Conservation (phyloP, 2,113 vertebrate genomes). For the Deroptyus accipitrinus region DNA sequence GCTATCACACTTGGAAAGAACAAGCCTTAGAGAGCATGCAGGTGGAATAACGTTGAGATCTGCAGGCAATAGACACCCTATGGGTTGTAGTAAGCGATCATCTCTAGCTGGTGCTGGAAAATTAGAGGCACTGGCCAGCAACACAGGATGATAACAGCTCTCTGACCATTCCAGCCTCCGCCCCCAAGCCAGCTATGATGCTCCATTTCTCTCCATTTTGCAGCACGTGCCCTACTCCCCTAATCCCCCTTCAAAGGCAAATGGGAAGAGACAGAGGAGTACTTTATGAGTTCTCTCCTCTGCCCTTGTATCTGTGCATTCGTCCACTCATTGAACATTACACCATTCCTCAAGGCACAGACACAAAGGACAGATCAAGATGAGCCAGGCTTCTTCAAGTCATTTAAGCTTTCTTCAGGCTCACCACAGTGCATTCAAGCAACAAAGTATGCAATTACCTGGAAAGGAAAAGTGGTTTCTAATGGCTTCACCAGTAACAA, state of each 20-base stretch:
- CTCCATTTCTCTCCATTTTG: not conserved
- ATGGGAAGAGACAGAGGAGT: not conserved
- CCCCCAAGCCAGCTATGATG: not conserved
- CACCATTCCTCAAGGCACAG: not conserved
- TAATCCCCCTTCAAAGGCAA: not conserved
- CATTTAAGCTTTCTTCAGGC: not conserved
- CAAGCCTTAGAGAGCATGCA: not conserved
- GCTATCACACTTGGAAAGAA: not conserved
- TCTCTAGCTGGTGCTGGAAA: not conserved
- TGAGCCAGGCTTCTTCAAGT: not conserved
- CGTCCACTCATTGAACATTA: not conserved
- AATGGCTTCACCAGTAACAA: not conserved
- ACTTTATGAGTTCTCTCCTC: not conserved
- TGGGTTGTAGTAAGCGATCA: accelerated
- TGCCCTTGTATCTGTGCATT: not conserved
- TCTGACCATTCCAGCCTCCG: not conserved
- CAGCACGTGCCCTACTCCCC: not conserved
- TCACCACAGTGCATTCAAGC: not conserved
- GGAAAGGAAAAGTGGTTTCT: not conserved
- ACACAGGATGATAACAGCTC: accelerated
- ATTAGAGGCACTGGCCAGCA: not conserved
- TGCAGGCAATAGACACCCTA: accelerated
- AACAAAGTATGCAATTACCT: not conserved
- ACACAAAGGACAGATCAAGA: not conserved
- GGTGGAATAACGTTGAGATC: accelerated